Percentiles rank a stretch among this genome's conserved stretches.
Conservation (phyloP, 2,888 invertebrate species). For the Eupithecia tripunctaria region DNA sequence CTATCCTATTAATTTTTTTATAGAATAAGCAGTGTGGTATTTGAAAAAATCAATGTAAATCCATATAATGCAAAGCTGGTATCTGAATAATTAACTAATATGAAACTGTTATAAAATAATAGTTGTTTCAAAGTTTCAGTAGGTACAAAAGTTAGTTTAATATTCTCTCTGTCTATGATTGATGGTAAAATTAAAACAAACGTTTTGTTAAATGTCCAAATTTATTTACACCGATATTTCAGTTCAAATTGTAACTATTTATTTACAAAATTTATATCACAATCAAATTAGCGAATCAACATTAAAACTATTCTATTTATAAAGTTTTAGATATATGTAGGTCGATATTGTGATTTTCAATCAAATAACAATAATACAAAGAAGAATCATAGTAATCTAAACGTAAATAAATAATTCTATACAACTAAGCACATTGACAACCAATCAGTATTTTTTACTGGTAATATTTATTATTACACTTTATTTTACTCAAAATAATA, state of each 20-base stretch:
- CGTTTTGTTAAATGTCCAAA: constrained; percentile 51
- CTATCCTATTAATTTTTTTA: background rate
- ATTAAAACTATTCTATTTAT: constrained; percentile 65
- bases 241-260: constrained; percentile 65
- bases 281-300: constrained; percentile 72
- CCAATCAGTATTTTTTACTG: background rate
- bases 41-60: background rate
- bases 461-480: background rate
- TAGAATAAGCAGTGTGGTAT: background rate
- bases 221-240: constrained; percentile 71
- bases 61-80: too few relatives aligned
- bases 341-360: constrained; percentile 56
- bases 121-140: too few relatives aligned
- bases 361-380: constrained; percentile 48
- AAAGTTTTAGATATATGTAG: constrained; percentile 50
- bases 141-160: background rate
- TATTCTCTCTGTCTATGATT: background rate
- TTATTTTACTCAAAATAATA: background rate
- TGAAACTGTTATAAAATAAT: too few relatives aligned
- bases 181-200: background rate
- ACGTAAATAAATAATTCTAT: background rate
- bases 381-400: background rate
- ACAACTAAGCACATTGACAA: background rate
- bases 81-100: too few relatives aligned
- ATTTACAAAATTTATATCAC: constrained; percentile 79